phyloP scores from a whole-genome alignment of 2,797 vertebrate species.

The Paramormyrops hopkinsi region DNA sequence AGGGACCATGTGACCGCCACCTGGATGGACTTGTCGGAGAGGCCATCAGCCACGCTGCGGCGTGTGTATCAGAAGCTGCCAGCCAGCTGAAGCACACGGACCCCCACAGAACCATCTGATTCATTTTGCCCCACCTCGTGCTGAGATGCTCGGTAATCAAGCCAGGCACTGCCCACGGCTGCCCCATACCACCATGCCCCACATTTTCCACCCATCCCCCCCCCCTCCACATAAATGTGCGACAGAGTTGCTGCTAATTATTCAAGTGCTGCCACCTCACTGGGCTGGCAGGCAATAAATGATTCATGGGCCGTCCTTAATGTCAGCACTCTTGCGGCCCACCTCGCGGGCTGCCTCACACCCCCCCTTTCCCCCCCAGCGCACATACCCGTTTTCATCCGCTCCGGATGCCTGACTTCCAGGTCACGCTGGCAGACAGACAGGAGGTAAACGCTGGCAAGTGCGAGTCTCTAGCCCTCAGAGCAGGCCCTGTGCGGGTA shows the following conservation, averaged over 20 bases:
- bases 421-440: conserved; percentile 42
- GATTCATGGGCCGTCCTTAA: conserved; percentile 65
- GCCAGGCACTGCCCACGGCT: conserved; percentile 30
- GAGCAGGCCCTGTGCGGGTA: background rate
- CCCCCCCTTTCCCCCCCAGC: background rate
- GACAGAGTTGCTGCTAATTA: conserved; percentile 67
- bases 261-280: conserved; percentile 68
- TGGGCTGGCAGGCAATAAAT: conserved; percentile 65
- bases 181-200: conserved; percentile 40
- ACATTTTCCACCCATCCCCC: conserved; percentile 52
- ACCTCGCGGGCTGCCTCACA: conserved; percentile 21
- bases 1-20: background rate
- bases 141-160: conserved; percentile 20
- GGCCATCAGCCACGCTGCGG: background rate
- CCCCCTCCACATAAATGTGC: conserved; percentile 62
- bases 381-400: conserved; percentile 17
- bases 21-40: background rate
- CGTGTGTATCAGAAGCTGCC: background rate
- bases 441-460: conserved; percentile 47
- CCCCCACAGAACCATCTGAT: conserved; percentile 21
- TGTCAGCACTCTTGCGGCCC: conserved; percentile 27
- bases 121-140: conserved; percentile 32
- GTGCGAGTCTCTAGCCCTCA: background rate
- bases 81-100: background rate
- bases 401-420: conserved; percentile 37